Evolutionary conservation across 2,113 vertebrate species (phyloP), one percentile per base, ranked within the genome.

Genomic region (Gambusia affinis): DNA sequence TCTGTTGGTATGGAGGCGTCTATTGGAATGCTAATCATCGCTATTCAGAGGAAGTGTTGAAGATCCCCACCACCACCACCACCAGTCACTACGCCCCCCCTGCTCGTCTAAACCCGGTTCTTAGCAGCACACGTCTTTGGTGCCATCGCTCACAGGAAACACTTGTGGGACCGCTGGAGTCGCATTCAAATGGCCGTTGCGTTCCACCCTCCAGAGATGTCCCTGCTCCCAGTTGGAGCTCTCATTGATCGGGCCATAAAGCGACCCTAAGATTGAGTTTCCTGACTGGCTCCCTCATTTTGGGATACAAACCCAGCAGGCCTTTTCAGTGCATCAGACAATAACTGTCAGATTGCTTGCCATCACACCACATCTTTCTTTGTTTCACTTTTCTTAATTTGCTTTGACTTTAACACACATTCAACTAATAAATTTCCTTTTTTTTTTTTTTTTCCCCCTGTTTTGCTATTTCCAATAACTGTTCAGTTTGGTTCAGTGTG

Each of bases 21-120:
- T 75, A 78, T 88, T 88, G 90, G 89, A 92, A 93, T 92, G 91
- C 87, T 90, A 91, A 91, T 91, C 79, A 83, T 87, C 85, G 70
- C 75, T 79, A 85, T 86, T 88, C 84, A 91, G 70, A 76, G 39
- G 80, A 86, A 68, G 35, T 80, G 73, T 57, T 37, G 69, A 14
- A 19, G 65, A 70, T 57, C 67, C 69, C 75, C 29, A 42, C n/a
- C 5, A 42, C 27, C 39, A 10, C 8, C 8, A 3, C 8, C 64
- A 31, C n/a, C 29, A 54, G 22, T 64, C 29, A 64, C 22, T 57
- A 3, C 3, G 1, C 42, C 30, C 51, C 51, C 64, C 14, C 14
- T 11, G 2, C 62, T 3, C 8, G 12, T 33, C 12, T 42, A 44
- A 67, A 24, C 61, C 72, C 60, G 79, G 54, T 82, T 60, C 27